phyloP scores from a whole-genome alignment of 2,113 vertebrate species.

The Leptocoma aspasia region DNA sequence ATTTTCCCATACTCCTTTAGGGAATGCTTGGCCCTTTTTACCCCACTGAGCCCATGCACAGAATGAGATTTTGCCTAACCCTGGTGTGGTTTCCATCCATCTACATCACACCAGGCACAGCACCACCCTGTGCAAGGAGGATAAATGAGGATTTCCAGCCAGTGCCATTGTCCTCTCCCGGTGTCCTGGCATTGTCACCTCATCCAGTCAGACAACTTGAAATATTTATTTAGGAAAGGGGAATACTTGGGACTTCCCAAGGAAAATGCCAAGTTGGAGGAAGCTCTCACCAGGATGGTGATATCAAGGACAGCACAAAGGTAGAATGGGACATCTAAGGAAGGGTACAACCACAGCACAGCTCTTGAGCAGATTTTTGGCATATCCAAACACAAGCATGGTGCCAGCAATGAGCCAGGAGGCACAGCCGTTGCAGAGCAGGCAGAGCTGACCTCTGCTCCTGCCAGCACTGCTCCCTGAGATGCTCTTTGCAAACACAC shows the following conservation, averaged over 20 bases:
- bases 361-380: neutral
- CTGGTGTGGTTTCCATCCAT: neutral
- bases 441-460: neutral
- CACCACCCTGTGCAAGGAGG: neutral
- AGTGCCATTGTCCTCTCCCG: neutral
- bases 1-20: neutral
- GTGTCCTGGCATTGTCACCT: neutral
- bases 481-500: neutral
- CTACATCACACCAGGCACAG: neutral
- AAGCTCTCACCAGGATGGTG: neutral
- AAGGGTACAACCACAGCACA: neutral
- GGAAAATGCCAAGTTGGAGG: neutral
- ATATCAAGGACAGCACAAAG: neutral
- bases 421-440: neutral
- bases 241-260: neutral
- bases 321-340: neutral
- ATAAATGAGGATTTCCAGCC: neutral
- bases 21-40: neutral
- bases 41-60: neutral
- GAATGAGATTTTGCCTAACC: neutral
- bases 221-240: neutral
- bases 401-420: neutral
- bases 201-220: neutral
- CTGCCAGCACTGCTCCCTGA: neutral
- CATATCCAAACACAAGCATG: neutral